Conservation (phyloP, 1,140 invertebrate species). For the Drosophila truncata region DNA sequence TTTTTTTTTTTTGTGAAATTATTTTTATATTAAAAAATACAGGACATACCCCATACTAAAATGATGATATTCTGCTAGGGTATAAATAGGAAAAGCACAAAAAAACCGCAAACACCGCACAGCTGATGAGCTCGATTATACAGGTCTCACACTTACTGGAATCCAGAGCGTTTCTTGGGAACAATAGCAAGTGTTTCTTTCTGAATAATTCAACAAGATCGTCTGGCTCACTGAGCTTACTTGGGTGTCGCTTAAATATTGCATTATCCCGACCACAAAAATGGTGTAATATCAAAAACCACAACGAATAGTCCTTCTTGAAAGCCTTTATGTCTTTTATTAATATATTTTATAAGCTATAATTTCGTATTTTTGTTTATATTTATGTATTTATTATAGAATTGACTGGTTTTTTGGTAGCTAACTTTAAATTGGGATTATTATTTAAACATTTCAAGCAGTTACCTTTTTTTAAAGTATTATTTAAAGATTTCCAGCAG, state of each 20-base stretch:
- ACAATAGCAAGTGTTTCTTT: slow-evolving; percentile 29
- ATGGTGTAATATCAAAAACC: neutral
- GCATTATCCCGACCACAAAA: neutral
- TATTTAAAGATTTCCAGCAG: neutral
- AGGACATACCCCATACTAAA: neutral
- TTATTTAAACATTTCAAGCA: neutral
- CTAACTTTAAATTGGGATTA: neutral
- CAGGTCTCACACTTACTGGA: slow-evolving; percentile 25
- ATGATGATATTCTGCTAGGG: no score
- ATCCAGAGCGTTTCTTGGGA: slow-evolving; percentile 19
- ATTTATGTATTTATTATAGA: no score
- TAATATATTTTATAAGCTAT: neutral
- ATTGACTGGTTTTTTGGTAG: neutral
- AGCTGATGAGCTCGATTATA: slow-evolving; percentile 33
- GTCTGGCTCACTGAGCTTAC: neutral
- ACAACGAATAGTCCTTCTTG: neutral
- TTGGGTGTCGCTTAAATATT: slow-evolving; percentile 1
- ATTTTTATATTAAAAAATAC: neutral
- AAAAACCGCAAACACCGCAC: neutral
- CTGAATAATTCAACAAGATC: slow-evolving; percentile 27
- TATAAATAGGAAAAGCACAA: neutral
- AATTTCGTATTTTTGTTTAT: neutral
- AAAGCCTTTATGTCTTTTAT: neutral
- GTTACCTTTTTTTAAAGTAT: no score
- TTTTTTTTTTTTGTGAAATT: neutral